These are phyloP conservation scores for Rotaria magnacalcarata DNA, from an alignment of 2,888 invertebrate genomes.

Conservation along the genomic window DNA sequence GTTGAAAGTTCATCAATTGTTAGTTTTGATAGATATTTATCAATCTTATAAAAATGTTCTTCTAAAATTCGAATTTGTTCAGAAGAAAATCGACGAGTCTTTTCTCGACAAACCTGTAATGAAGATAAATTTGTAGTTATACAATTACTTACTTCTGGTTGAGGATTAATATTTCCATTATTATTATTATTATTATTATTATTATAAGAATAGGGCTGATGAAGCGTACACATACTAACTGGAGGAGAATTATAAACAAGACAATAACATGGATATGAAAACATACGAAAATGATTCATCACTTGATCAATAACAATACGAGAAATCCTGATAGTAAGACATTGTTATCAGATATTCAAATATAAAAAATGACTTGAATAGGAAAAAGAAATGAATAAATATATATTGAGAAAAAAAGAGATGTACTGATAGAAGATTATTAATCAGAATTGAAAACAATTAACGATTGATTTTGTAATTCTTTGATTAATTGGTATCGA, in stretches of 20 bases:
- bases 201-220: neutral
- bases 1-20: neutral
- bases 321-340: neutral
- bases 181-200: neutral
- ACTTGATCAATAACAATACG: neutral
- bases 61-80: slow-evolving; percentile 1
- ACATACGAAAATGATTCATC: slow-evolving; percentile 17
- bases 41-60: slow-evolving; percentile 6
- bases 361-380: too few relatives aligned
- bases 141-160: neutral
- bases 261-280: neutral
- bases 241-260: neutral
- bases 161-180: neutral
- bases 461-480: too few relatives aligned
- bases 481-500: too few relatives aligned
- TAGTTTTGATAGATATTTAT: neutral
- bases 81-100: neutral
- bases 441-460: too few relatives aligned
- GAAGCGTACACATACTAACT: neutral
- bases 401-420: too few relatives aligned
- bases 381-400: too few relatives aligned
- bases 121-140: neutral
- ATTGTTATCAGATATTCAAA: neutral
- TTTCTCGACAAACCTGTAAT: neutral
- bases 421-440: too few relatives aligned